phyloP scores from a whole-genome alignment of 1,140 invertebrate species.

The Paralvinella palmiformis region DNA sequence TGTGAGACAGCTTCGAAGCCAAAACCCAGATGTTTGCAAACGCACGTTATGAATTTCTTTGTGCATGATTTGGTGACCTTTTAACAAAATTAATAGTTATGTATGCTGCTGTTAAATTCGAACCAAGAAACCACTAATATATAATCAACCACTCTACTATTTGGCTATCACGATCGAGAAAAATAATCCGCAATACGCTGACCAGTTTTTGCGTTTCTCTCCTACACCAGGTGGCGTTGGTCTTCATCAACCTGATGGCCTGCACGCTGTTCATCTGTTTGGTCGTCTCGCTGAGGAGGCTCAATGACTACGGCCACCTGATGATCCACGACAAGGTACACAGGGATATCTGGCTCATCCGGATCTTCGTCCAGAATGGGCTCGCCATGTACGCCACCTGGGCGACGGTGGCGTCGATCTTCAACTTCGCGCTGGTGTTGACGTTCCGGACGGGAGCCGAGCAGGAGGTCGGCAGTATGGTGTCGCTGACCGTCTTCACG shows the following conservation, averaged over 20 bases:
- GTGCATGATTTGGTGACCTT: too few relatives aligned
- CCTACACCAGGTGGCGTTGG: too few relatives aligned
- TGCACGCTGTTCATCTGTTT: slow-evolving; percentile 30
- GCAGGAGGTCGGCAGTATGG: neutral
- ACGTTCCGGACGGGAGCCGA: neutral
- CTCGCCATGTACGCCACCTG: neutral
- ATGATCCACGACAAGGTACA: neutral
- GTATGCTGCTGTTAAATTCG: too few relatives aligned
- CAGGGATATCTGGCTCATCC: slow-evolving; percentile 23
- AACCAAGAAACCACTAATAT: too few relatives aligned
- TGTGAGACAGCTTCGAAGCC: too few relatives aligned
- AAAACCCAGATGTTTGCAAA: too few relatives aligned
- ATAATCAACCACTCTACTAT: too few relatives aligned
- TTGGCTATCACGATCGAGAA: too few relatives aligned
- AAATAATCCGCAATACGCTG: too few relatives aligned
- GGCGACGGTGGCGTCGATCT: neutral
- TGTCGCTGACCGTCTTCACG: neutral
- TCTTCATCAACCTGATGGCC: slow-evolving; percentile 21
- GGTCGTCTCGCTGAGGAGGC: slow-evolving; percentile 9
- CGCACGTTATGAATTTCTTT: too few relatives aligned
- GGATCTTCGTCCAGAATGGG: neutral
- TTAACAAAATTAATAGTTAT: too few relatives aligned
- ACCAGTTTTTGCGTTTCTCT: too few relatives aligned
- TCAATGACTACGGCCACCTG: neutral
- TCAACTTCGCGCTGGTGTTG: neutral